Evolutionary conservation across 2,888 invertebrate species (phyloP), one percentile per base, ranked within the genome.

Genomic region (Stenoptilia bipunctidactyla): DNA sequence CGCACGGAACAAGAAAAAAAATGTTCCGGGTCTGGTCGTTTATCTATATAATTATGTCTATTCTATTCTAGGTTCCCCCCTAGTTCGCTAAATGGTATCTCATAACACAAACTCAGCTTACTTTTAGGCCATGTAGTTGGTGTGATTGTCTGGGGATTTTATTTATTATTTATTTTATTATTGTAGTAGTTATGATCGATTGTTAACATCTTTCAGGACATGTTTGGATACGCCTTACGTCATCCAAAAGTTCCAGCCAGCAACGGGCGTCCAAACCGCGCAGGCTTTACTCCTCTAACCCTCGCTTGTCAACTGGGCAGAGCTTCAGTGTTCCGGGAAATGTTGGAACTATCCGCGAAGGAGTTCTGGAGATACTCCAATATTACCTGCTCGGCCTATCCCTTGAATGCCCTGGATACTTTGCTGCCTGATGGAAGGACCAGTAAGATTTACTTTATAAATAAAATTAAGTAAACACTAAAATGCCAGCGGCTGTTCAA

Each of bases 281-380:
- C 93, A 2, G 97, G 97, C 0, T 87, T 98, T 53, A 98, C 98
- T 0, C 98, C 99, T 0, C 84, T 99, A 15, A 98, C 98, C 0
- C 86, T 99, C 44, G 97, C 99, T 41, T 97, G 98, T 69, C 96
- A 97, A 75, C 85, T 99, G 45, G 98, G 98, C 40, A 89, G 98
- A 41, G 96, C 96, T 27, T 94, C 96, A 54, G 97, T 99, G 48
- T 99, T 99, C 83, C 89, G 94, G 50, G 98, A 98, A 83, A 98
- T 99, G 96, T 86, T 99, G 71, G 98, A 99, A 69, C 86, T 98
- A 6, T 96, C 93, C 8, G 92, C 93, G 10, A 87, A 94, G 66
- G 98, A 98, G 76, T 97, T 98, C 79, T 99, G 99, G 99, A 86
- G 98, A 39, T 99, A 98, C 82, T 97, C 97, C 62, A 98, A 98